A percentile compares a stretch with the other conserved stretches of the same genome.
Conservation (phyloP, 2,888 invertebrate species). For the Amblyjoppa fuscipennis region DNA sequence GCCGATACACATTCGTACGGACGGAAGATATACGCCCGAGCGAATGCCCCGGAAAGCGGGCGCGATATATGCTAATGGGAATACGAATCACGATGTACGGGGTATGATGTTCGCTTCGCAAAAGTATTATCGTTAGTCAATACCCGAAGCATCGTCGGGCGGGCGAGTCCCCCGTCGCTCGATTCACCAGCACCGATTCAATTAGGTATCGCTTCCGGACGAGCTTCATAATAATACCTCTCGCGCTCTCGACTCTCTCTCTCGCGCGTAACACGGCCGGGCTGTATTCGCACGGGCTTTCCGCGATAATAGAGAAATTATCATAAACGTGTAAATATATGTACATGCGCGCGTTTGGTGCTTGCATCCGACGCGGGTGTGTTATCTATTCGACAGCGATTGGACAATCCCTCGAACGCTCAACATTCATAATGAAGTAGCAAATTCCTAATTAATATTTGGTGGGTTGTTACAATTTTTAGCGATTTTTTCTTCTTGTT, state of each 20-base stretch:
- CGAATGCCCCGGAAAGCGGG: conserved; percentile 10
- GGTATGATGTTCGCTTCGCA: conserved; percentile 66
- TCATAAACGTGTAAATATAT: conserved; percentile 64
- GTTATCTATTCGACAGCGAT: conserved; percentile 18
- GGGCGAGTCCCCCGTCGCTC: conserved; percentile 11
- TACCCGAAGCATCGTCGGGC: conserved; percentile 55
- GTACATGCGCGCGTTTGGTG: not conserved
- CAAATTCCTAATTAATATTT: conserved; percentile 5
- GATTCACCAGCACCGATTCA: conserved; percentile 56
- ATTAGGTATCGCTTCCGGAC: conserved; percentile 56
- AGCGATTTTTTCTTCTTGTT: not conserved
- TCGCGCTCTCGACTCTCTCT: not conserved
- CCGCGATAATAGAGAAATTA: conserved; percentile 71
- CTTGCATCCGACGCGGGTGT: not conserved
- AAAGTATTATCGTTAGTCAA: conserved; percentile 68
- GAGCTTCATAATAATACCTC: conserved; percentile 61
- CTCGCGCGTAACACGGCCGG: not conserved
- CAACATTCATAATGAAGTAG: not conserved
- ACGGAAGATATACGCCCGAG: conserved; percentile 35
- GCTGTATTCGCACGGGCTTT: conserved; percentile 42
- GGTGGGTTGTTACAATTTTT: not conserved
- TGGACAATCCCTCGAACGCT: not conserved
- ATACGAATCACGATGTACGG: conserved; percentile 66
- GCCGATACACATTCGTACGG: conserved; percentile 7
- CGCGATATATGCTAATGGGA: conserved; percentile 64